These are phyloP conservation scores for Acrocephalus scirpaceus DNA, from an alignment of 2,797 vertebrate species.

Conservation along the genomic window DNA sequence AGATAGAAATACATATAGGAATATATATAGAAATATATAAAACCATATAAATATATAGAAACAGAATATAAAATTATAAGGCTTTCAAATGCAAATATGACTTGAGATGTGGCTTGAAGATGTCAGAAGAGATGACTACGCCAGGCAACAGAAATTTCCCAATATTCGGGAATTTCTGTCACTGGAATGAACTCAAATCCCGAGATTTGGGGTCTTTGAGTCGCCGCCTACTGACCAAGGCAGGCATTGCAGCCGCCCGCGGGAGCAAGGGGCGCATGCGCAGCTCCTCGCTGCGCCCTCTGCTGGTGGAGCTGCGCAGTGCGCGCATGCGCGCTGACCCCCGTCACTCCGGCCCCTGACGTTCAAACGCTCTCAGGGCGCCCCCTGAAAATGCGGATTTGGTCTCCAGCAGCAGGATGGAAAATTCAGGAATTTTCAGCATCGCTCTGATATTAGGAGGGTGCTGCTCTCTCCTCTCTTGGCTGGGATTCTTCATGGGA, in stretches of 20 bases:
- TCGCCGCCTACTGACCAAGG: rapidly evolving
- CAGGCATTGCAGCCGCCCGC: background rate
- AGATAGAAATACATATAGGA: too few species aligned
- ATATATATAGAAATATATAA: too few species aligned
- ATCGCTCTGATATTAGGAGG: background rate
- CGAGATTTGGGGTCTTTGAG: background rate
- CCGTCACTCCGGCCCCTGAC: too few species aligned
- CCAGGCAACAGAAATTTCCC: rapidly evolving
- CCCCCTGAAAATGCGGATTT: background rate
- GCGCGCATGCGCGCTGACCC: too few species aligned
- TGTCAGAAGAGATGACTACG: background rate
- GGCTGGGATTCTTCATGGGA: too few species aligned
- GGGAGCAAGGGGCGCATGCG: too few species aligned
- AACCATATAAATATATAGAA: too few species aligned
- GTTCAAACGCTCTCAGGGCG: background rate
- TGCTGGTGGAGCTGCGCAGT: too few species aligned
- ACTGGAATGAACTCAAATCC: rapidly evolving
- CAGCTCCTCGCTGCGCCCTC: too few species aligned
- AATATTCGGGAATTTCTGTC: rapidly evolving
- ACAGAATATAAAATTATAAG: too few species aligned
- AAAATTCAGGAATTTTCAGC: background rate
- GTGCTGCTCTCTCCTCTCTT: background rate
- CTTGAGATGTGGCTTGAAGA: background rate
- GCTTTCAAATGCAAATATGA: too few species aligned
- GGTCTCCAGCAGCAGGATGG: background rate